Base-by-base conservation (phyloP, 2,113 vertebrate genomes). In the Euleptes europaea region DNA sequence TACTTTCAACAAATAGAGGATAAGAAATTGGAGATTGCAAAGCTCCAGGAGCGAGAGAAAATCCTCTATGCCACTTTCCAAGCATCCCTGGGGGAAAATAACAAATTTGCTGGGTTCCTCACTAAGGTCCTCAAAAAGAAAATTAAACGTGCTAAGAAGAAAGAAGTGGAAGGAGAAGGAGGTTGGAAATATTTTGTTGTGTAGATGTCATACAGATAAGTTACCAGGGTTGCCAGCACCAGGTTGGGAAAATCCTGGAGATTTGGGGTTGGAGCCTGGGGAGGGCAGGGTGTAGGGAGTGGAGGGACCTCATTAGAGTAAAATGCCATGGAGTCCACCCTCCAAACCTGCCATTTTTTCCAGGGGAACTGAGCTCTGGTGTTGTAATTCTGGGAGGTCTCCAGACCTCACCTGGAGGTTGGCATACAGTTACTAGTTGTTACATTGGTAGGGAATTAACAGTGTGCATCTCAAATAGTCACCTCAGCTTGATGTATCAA, bases 101-200 rank as follows among this genome's bases (percentile, higher is more conserved):
- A 98, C 65, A 97, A 96, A 75, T 98, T 97, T 94, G 96, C 95
- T 49, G 93, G 94, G 65, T 97, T 98, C 81, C 97, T 99, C 80
- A 97, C 94, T 17, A 95, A 94, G 85, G 94, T 99, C 89, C 97
- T 99, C 73, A 97, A 96, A 91, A 98, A 97, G 90, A 97, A 96
- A 88, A 93, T 97, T 69, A 97, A 97, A 72, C 93, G 92, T 1
- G 84, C 72, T 5, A 97, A 96, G 93, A 96, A 96, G 90, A 95
- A 96, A 84, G 96, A 97, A 75, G 84, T 75, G 13, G 69, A 33
- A 35, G 90, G 83, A 88, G 86, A 92, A 76, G 88, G 94, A 82
- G 97, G 97, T 97, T 89, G 80, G 93, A 91, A 40, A 80, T 78
- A n/a, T 15, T 83, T 1, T 84, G 44, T 76, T 51, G 21, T 83